A percentile compares a stretch with the other conserved stretches of the same genome.
These are phyloP conservation scores for Drosophila auraria DNA, from an alignment of 1,140 invertebrate species.

Conservation along the genomic window DNA sequence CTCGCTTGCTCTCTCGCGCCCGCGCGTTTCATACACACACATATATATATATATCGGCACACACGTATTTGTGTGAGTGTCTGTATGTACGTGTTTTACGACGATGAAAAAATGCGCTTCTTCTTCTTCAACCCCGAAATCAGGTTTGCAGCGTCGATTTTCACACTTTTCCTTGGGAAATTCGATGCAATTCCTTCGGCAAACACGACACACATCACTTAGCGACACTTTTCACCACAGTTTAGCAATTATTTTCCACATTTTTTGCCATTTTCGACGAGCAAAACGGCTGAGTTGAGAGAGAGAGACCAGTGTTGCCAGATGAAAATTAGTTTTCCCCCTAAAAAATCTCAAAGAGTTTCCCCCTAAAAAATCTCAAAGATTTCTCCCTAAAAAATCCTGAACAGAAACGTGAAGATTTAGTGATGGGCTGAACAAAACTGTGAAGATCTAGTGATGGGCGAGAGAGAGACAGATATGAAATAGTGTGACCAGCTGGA, in stretches of 20 bases:
- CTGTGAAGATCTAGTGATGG: no score
- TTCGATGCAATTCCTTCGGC: slow-evolving; percentile 38
- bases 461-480: no score
- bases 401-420: no score
- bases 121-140: slow-evolving; percentile 65
- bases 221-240: slow-evolving; percentile 54
- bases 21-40: slow-evolving; percentile 66
- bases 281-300: slow-evolving; percentile 1
- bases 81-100: slow-evolving; percentile 73
- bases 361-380: no score
- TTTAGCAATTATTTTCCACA: slow-evolving; percentile 65
- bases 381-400: no score
- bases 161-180: slow-evolving; percentile 42
- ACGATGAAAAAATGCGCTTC: slow-evolving; percentile 76
- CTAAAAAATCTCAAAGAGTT: no score
- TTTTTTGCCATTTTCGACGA: slow-evolving; percentile 58
- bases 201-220: slow-evolving; percentile 28
- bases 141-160: slow-evolving; percentile 67
- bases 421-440: no score
- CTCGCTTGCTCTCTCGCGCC: slow-evolving; percentile 59
- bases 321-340: no score
- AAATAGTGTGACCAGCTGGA: no score
- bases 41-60: slow-evolving; percentile 32
- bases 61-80: slow-evolving; percentile 36
- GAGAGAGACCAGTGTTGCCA: no score